Evolutionary conservation across 2,888 invertebrate species (phyloP).

Genomic region (Steinernema carpocapsae): DNA sequence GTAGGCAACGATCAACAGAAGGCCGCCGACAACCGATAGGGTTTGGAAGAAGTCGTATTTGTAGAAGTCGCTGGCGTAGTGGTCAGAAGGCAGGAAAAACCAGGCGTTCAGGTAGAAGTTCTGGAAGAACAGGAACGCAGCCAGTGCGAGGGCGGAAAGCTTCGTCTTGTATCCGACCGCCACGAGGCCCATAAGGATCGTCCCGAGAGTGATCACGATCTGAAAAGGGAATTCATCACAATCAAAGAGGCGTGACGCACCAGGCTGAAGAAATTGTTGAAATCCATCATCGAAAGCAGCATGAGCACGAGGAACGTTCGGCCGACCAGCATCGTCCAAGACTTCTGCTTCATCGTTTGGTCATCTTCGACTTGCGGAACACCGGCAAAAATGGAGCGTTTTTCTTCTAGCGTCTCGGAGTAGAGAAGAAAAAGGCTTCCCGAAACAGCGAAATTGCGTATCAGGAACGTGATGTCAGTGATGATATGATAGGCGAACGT

Average conservation of each 20-base stretch:
- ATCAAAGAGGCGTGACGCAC: conserved; percentile 43
- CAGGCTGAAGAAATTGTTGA: conserved; percentile 83
- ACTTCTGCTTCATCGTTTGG: conserved; percentile 84
- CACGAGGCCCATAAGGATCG: conserved; percentile 90
- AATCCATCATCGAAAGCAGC: conserved; percentile 93
- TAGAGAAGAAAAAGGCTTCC: conserved; percentile 93
- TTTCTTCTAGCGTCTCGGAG: conserved; percentile 77
- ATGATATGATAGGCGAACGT: conserved; percentile 79
- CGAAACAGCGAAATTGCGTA: conserved; percentile 91
- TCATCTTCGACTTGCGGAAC: conserved; percentile 76
- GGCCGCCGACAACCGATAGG: conserved; percentile 91
- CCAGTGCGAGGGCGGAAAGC: conserved; percentile 90
- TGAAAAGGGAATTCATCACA: conserved; percentile 40
- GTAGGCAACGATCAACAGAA: conserved; percentile 94
- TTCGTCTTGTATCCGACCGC: conserved; percentile 98
- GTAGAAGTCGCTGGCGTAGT: conserved; percentile 95
- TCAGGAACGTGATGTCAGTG: conserved; percentile 95
- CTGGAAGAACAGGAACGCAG: conserved; percentile 81
- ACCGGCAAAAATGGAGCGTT: conserved; percentile 85
- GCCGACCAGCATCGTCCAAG: conserved; percentile 92
- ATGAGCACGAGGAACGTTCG: conserved; percentile 94
- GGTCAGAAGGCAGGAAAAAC: conserved; percentile 93
- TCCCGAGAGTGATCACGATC: conserved; percentile 83
- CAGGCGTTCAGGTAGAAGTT: conserved; percentile 98
- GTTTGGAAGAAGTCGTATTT: conserved; percentile 98